These are phyloP conservation scores for Spermophilus dauricus DNA, from an alignment of 2,113 vertebrate species.

Conservation along the genomic window DNA sequence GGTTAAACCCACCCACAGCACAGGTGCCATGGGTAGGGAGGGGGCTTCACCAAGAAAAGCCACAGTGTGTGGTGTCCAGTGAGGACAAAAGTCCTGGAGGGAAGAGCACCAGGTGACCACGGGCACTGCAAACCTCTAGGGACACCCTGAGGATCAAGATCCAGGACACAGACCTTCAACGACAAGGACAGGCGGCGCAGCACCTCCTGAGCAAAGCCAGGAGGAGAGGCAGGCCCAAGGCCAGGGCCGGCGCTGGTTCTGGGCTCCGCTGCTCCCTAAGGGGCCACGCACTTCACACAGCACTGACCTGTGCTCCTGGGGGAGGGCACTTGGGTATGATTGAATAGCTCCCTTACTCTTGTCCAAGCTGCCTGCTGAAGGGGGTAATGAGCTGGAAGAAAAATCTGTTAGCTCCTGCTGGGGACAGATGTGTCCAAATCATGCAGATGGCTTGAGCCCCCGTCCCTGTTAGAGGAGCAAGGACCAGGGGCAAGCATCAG, in stretches of 20 bases:
- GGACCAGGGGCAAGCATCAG: not conserved
- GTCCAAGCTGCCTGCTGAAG: not conserved
- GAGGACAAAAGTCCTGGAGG: not conserved
- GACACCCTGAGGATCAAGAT: no score
- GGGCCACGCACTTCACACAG: rapidly evolving
- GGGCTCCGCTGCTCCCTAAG: not conserved
- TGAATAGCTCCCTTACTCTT: no score
- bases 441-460: not conserved
- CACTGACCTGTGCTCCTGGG: not conserved
- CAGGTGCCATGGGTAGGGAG: rapidly evolving
- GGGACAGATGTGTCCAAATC: not conserved
- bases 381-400: not conserved
- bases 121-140: not conserved
- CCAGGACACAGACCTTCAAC: no score
- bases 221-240: rapidly evolving
- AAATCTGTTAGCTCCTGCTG: not conserved
- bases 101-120: not conserved
- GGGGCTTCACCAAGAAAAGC: not conserved
- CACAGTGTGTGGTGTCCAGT: no score
- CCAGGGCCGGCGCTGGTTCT: not conserved
- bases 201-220: not conserved
- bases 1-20: no score
- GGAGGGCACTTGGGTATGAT: not conserved
- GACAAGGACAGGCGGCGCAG: not conserved
- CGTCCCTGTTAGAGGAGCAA: not conserved